Evolutionary conservation across 2,888 invertebrate genomes (phyloP), one percentile per base, ranked within the genome.

Genomic region (Phragmatobia fuliginosa): DNA sequence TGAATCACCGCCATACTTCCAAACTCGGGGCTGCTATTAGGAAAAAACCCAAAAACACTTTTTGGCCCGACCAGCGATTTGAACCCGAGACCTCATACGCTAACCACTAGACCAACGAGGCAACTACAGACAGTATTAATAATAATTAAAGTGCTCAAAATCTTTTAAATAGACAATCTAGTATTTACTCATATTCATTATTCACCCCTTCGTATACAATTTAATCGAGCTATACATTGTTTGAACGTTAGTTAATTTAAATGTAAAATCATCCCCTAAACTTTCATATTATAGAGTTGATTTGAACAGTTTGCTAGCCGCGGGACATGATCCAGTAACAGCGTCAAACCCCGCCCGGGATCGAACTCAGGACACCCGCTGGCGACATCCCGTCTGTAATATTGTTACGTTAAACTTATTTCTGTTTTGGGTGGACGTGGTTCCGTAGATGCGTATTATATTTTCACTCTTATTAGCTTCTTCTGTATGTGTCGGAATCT

Each of bases 291-390:
- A 77, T 73, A 76, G 73, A 80, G 78, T 82, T 78, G 82, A 81
- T 83, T 81, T 81, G 81, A 78, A 77, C 81, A 82, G 78, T 82
- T 78, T 79, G 70, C 56, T 75, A 69, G 84, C 89, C 88, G 70
- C 80, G 80, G 87, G 90, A 81, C 71, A 83, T 83, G 85, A 80
- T 88, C 88, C 86, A 83, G 80, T 86, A 85, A 89, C 87, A 88
- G 84, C 79, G 82, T 82, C 86, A 87, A 36, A 85, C 81, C 82
- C 83, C 74, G 61, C 68, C 81, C 72, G 82, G 83, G 79, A 76
- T 78, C 80, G 84, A 85, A 83, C 82, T 77, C 81, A 79, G 82
- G 83, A 80, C 81, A 80, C 82, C 82, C 82, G 82, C 83, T 80
- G 82, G 72, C 74, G 70, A 79, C 69, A 77, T 83, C 83, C 79